These are phyloP conservation scores for Tupiocoris notatus DNA, from an alignment of 2,888 invertebrate genomes.

Conservation along the genomic window DNA sequence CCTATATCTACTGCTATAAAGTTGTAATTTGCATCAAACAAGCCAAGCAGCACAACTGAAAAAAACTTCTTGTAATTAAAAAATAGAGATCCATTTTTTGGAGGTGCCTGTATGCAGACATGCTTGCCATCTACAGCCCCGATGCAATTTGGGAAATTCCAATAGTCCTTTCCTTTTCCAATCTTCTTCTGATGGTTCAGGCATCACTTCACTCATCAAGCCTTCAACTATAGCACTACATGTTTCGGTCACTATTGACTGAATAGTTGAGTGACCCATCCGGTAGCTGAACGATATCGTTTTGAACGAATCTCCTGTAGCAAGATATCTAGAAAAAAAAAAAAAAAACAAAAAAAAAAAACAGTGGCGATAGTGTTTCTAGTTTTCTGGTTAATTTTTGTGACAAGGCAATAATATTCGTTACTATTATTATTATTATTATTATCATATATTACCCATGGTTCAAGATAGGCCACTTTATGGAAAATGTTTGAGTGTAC, in stretches of 20 bases:
- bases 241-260: background rate
- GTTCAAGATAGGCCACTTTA: too few relatives aligned
- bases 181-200: slow-evolving; percentile 45
- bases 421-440: too few relatives aligned
- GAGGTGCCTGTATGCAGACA: slow-evolving; percentile 49
- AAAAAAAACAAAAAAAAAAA: too few relatives aligned
- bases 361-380: too few relatives aligned
- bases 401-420: too few relatives aligned
- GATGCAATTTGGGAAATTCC: slow-evolving; percentile 50
- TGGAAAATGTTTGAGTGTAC: slow-evolving; percentile 16
- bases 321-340: background rate
- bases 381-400: too few relatives aligned
- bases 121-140: slow-evolving; percentile 51
- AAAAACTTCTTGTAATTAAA: slow-evolving; percentile 50
- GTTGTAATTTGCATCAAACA: slow-evolving; percentile 50
- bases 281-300: background rate
- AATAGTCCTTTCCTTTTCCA: slow-evolving; percentile 48
- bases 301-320: background rate
- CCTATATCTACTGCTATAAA: slow-evolving; percentile 51
- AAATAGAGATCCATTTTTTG: slow-evolving; percentile 48
- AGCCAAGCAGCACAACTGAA: slow-evolving; percentile 50
- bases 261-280: background rate
- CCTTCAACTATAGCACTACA: slow-evolving; percentile 38
- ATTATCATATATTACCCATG: too few relatives aligned
- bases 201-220: slow-evolving; percentile 47